Evolutionary conservation across 2,113 vertebrate genomes (phyloP), one percentile per base, ranked within the genome.

Genomic region (Lophotis ruficrista): DNA sequence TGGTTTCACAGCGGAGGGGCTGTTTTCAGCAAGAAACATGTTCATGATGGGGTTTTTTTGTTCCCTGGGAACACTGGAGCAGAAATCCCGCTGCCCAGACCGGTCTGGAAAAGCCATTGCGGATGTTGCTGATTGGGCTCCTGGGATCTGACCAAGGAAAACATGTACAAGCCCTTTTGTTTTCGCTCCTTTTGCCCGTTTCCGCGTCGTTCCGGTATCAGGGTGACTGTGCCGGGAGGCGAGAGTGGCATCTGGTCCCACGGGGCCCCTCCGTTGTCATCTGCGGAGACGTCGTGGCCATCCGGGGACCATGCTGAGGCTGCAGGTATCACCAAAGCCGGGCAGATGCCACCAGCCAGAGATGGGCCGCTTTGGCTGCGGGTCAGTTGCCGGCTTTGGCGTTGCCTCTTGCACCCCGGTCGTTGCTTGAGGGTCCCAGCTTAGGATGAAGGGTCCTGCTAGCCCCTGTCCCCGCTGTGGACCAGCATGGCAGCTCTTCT

Each of bases 11-110:
- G 48, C 10, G 4, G 37, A 71, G 68, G 33, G 76, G 9, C 31
- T 51, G n/a, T 81, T 90, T 89, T 35, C 86, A 81, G 64, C 81
- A 41, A n/a, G 69, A 43, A 64, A 58, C 77, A 48, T 54, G 76
- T 10, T 89, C 5, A 0, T 35, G 57, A 48, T 7, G n/a, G 41
- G 14, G 14, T 18, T 54, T 10, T 80, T 19, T 30, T 86, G 50
- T 57, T 96, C 94, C 73, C 77, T 90, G 94, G 92, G 93, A 95
- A 96, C 50, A 4, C 76, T 95, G 12, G 69, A 80, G 45, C 23
- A 15, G 41, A 57, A 41, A 62, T 87, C 76, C 0, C 3, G 6
- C 91, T 88, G 78, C 78, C 50, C 89, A 45, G 81, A 41, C n/a
- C 5, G 71, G 6, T 47, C 95, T 96, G 94, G 24, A 37, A 93